Evolutionary conservation across 2,797 vertebrate species (phyloP), one percentile per base, ranked within the genome.

Genomic region (Protosalanx chinensis): DNA sequence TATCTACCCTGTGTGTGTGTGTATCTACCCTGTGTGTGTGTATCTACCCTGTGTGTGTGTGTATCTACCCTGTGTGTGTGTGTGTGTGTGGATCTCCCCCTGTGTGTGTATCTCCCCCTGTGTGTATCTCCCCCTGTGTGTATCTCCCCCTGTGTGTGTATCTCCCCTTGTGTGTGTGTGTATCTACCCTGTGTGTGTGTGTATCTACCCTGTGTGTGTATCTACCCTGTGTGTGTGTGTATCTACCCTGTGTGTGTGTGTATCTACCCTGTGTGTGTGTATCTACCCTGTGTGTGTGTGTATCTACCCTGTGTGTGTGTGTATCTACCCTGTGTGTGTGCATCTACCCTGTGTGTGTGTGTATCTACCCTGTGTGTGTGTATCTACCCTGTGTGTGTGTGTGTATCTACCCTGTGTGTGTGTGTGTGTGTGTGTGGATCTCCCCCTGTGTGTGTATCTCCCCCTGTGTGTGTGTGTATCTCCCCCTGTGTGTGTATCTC

Each of bases 281-380:
- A 23, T 66, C 35, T 37, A 8, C 37, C 15, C 46, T 27, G 53
- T 59, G 62, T 64, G 49, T 72, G 51, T 72, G n/a, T n/a, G n/a
- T n/a, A n/a, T n/a, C n/a, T n/a, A n/a, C n/a, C 37, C 37, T 41
- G 37, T 41, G 0, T 41, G 8, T 12, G 35, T 6, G 5, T 35
- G 35, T 35, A 4, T n/a, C n/a, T n/a, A n/a, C n/a, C 23, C 23
- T 27, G 23, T 35, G 6, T 6, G 35, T 6, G 6, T 35, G n/a
- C n/a, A n/a, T n/a, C n/a, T n/a, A n/a, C 84, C 88, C 83, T 88
- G 82, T 88, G 76, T 89, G 27, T 33, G 29, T 64, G 30, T 37
- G 32, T 20, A 16, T n/a, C 6, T 37, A 32, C 13, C 51, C 51
- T 6, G 33, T 20, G 89, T 91, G 80, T 87, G 32, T 53, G 51